These are phyloP conservation scores for Amazona guildingii DNA, from an alignment of 2,113 vertebrate genomes.

Conservation along the genomic window DNA sequence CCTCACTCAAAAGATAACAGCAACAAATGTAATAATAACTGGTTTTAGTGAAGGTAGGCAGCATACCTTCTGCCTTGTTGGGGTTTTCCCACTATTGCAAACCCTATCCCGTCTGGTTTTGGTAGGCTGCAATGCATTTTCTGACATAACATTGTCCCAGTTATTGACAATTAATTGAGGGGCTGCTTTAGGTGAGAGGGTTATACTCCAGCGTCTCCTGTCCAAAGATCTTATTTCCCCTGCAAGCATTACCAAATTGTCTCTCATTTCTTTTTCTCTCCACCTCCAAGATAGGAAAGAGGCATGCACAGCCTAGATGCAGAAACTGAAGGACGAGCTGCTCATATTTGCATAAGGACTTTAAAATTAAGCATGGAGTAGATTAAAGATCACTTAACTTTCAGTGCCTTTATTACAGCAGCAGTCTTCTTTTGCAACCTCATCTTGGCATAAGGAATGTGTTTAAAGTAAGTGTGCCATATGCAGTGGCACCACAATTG, in stretches of 20 bases:
- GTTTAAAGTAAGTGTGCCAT: neutral
- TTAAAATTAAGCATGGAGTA: neutral
- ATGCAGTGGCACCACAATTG: accelerated
- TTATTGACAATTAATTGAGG: neutral
- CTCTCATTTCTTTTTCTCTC: neutral
- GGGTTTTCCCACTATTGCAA: neutral
- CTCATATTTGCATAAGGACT: neutral
- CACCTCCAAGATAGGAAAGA: neutral
- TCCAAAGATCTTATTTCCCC: neutral
- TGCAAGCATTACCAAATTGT: neutral
- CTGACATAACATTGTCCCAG: neutral
- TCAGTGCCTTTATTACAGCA: neutral
- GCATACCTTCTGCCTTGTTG: neutral
- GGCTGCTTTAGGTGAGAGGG: neutral
- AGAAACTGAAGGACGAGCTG: neutral
- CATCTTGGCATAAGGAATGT: neutral
- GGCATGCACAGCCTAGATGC: neutral
- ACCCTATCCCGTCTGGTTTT: neutral
- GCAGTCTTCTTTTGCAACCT: neutral
- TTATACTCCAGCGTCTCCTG: neutral
- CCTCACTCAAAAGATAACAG: neutral
- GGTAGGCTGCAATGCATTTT: neutral
- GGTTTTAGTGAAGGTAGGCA: neutral
- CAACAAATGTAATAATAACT: neutral
- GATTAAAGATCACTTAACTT: neutral